Evolutionary conservation across 92 coral and sea anemone species (phyloP).

Genomic region (Zoanthus sociatus): DNA sequence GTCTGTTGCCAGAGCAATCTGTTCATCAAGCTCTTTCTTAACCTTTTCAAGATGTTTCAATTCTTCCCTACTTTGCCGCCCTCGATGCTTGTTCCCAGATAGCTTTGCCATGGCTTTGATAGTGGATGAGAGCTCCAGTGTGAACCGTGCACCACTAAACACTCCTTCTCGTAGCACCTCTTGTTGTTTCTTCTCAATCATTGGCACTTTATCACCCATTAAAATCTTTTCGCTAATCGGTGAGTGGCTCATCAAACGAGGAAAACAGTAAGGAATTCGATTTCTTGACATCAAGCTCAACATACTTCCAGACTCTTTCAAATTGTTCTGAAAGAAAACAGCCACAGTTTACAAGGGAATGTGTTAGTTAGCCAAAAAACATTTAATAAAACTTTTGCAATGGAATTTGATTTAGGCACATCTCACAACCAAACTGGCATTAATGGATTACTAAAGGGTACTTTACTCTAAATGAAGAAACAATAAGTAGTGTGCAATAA

Average conservation of each 20-base stretch:
- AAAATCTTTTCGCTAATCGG: slow-evolving; percentile 85
- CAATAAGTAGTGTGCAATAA: too few species aligned
- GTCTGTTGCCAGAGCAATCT: slow-evolving; percentile 71
- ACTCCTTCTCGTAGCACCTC: slow-evolving; percentile 67
- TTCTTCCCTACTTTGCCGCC: slow-evolving; percentile 55
- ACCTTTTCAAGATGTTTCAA: slow-evolving; percentile 68
- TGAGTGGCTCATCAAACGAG: slow-evolving; percentile 88
- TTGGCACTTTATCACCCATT: slow-evolving; percentile 84
- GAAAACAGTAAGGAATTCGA: slow-evolving; percentile 82
- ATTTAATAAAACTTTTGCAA: not conserved
- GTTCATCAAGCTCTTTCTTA: slow-evolving; percentile 65
- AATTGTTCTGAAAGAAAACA: slow-evolving; percentile 63
- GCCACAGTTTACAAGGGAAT: not conserved
- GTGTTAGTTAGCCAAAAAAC: not conserved
- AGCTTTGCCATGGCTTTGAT: slow-evolving; percentile 77
- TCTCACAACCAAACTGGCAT: too few species aligned
- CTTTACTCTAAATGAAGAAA: too few species aligned
- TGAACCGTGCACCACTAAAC: slow-evolving; percentile 71
- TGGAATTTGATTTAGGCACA: too few species aligned
- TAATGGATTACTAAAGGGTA: too few species aligned
- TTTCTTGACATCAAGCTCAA: slow-evolving; percentile 79
- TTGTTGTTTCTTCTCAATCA: slow-evolving; percentile 47
- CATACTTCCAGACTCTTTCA: slow-evolving; percentile 71
- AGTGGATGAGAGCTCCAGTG: slow-evolving; percentile 67
- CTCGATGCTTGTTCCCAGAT: slow-evolving; percentile 43